Conservation (phyloP, 2,113 vertebrate genomes). For the Sigmodon hispidus region DNA sequence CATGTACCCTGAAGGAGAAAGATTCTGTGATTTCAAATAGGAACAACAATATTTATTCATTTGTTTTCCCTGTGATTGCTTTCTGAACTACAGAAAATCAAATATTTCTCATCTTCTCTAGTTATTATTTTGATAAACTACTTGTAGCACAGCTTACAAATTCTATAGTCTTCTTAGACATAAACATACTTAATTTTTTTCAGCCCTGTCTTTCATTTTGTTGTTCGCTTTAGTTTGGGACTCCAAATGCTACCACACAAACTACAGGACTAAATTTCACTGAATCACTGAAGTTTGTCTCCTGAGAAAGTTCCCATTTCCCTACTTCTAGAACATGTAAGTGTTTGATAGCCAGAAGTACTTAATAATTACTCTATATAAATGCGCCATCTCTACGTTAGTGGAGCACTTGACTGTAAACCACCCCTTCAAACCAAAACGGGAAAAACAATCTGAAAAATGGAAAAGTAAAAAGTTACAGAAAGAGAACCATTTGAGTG, state of each 20-base stretch:
- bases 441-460: not conserved
- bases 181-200: not conserved
- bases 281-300: not conserved
- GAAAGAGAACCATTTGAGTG: conserved; percentile 53
- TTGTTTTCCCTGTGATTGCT: not conserved
- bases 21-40: not conserved
- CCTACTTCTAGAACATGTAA: not conserved
- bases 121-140: not conserved
- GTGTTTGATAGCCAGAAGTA: not conserved
- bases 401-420: not conserved
- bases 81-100: not conserved
- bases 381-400: not conserved
- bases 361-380: not conserved
- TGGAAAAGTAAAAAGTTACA: not conserved
- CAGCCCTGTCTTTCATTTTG: not conserved
- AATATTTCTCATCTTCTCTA: not conserved
- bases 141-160: not conserved
- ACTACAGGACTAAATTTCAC: not conserved
- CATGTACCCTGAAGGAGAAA: not conserved
- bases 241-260: rapidly evolving
- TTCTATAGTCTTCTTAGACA: not conserved
- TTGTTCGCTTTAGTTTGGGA: not conserved
- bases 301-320: not conserved
- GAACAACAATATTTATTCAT: not conserved
- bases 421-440: not conserved